Percentiles rank a stretch among this genome's conserved stretches.
phyloP scores from a whole-genome alignment of 2,888 invertebrate genomes.

The Synergus laeviventris region DNA sequence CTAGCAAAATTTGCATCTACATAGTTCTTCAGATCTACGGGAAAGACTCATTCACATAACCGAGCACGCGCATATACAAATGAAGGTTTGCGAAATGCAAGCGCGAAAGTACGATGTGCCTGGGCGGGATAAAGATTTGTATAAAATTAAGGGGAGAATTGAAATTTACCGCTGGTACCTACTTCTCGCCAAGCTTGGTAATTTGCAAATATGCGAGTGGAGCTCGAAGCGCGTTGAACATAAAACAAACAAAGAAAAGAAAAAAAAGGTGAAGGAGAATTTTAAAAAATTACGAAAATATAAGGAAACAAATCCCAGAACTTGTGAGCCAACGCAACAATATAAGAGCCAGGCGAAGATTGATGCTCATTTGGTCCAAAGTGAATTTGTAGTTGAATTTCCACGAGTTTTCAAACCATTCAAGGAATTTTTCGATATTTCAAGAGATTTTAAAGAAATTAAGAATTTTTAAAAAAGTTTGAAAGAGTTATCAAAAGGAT shows the following conservation, averaged over 20 bases:
- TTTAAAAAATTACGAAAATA: not conserved
- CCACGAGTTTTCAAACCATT: not conserved
- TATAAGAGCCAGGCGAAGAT: not conserved
- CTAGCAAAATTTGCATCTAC: constrained; percentile 2
- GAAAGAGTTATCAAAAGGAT: no score
- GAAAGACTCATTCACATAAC: not conserved
- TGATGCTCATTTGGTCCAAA: not conserved
- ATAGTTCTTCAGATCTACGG: not conserved
- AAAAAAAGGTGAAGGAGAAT: not conserved
- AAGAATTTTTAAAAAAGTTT: no score
- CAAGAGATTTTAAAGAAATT: no score
- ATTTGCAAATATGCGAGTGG: constrained; percentile 48
- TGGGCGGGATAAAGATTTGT: constrained; percentile 55
- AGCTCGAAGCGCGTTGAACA: constrained; percentile 38
- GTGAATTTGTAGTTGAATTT: constrained; percentile 9
- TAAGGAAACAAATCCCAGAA: not conserved
- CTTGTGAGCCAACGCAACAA: not conserved
- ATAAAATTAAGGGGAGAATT: constrained; percentile 56
- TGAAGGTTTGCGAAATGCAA: constrained; percentile 22
- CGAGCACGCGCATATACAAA: constrained; percentile 4
- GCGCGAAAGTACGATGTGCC: constrained; percentile 6
- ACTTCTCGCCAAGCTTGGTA: constrained; percentile 46
- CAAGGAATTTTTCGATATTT: no score
- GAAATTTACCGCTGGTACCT: constrained; percentile 52
- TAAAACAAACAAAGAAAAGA: constrained; percentile 37